These are phyloP conservation scores for Ceraclea dissimilis DNA, from an alignment of 2,888 invertebrate genomes.

Conservation along the genomic window DNA sequence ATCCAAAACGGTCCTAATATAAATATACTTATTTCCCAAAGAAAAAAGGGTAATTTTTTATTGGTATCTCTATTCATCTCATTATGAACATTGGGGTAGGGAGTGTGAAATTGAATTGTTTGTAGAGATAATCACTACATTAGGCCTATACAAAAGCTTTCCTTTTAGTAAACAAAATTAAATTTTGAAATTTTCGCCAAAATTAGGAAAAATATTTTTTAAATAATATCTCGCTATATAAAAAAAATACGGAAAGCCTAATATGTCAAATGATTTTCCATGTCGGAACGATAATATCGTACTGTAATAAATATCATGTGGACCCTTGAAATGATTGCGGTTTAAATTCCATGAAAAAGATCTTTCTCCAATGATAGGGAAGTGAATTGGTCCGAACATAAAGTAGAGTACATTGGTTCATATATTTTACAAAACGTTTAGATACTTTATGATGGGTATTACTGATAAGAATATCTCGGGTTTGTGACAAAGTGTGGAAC, in stretches of 20 bases:
- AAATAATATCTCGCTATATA: no score
- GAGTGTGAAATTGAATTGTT: no score
- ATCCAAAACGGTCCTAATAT: no score
- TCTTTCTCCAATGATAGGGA: not conserved
- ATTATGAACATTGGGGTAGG: no score
- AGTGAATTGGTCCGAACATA: not conserved
- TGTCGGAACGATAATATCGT: not conserved
- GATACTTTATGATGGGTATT: conserved; percentile 24
- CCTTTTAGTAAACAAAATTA: no score
- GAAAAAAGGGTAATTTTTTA: no score
- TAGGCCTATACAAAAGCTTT: no score
- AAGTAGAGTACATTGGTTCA: not conserved
- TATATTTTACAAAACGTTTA: conserved; percentile 23
- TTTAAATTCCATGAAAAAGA: not conserved
- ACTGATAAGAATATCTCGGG: conserved; percentile 23
- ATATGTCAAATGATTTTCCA: conserved; percentile 2
- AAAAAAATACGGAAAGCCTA: not conserved
- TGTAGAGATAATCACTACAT: no score
- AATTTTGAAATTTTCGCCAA: no score
- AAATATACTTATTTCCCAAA: no score
- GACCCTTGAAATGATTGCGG: not conserved
- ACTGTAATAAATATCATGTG: not conserved
- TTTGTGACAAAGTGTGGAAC: conserved; percentile 21
- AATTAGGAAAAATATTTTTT: no score
- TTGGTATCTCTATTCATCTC: no score